phyloP scores from a whole-genome alignment of 2,888 invertebrate genomes.

The Apodemia duryi region DNA sequence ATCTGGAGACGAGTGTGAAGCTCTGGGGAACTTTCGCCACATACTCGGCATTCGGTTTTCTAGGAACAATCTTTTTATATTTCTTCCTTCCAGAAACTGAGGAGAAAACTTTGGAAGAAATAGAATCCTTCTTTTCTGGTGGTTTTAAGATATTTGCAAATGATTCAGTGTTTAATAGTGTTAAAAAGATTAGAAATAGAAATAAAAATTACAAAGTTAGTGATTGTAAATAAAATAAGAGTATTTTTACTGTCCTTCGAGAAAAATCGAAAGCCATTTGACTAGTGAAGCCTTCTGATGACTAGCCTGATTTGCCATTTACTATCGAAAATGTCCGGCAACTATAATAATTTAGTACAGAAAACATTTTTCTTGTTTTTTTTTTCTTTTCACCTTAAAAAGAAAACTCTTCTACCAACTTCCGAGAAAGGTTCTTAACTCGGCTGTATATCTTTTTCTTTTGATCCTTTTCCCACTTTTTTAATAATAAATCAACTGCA shows the following conservation, averaged over 20 bases:
- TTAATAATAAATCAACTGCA: too few relatives aligned
- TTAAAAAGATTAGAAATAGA: slow-evolving; percentile 46
- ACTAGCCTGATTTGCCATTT: too few relatives aligned
- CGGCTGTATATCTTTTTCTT: too few relatives aligned
- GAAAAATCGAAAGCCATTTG: too few relatives aligned
- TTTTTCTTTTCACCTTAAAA: too few relatives aligned
- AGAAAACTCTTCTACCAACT: too few relatives aligned
- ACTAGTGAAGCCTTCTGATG: too few relatives aligned
- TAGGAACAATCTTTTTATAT: slow-evolving; percentile 72
- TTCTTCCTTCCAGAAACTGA: slow-evolving; percentile 78
- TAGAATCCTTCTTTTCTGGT: slow-evolving; percentile 67
- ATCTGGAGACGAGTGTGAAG: slow-evolving; percentile 59
- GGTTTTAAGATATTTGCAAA: slow-evolving; percentile 58
- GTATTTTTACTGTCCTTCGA: not conserved
- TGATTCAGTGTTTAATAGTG: slow-evolving; percentile 58
- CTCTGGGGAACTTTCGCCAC: slow-evolving; percentile 73
- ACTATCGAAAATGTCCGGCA: too few relatives aligned
- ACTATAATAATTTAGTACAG: too few relatives aligned
- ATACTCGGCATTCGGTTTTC: slow-evolving; percentile 62
- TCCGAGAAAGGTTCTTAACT: too few relatives aligned
- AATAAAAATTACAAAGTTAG: not conserved
- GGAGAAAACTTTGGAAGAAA: slow-evolving; percentile 70
- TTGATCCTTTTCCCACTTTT: too few relatives aligned
- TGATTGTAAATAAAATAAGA: not conserved
- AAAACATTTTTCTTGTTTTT: too few relatives aligned